A percentile compares a stretch with the other conserved stretches of the same genome.
Conservation (phyloP, 2,113 vertebrate species). For the Ariopsis seemanni region DNA sequence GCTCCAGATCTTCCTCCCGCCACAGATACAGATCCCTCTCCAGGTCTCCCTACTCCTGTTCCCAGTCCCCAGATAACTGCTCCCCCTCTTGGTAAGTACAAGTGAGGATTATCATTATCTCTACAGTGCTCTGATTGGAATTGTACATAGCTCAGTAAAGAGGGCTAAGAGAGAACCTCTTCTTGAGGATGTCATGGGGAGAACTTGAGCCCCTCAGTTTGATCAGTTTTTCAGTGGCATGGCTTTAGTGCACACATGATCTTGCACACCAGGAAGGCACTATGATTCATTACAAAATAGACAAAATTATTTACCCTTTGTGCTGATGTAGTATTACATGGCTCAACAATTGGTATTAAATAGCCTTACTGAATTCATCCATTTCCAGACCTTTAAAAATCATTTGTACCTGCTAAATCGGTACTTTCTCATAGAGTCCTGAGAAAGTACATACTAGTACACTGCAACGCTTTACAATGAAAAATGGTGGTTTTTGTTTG, state of each 20-base stretch:
- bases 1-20: constrained; percentile 85
- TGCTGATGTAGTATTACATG: not conserved
- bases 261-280: constrained; percentile 18
- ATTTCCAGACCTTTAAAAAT: not conserved
- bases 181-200: constrained; percentile 49
- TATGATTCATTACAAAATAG: not conserved
- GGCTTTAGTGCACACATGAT: constrained; percentile 21
- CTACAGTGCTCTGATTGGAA: not conserved
- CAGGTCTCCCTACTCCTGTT: constrained; percentile 82
- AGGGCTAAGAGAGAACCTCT: constrained; percentile 42
- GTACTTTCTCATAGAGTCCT: not conserved
- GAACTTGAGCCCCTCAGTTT: constrained; percentile 22
- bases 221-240: not conserved
- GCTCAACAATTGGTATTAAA: not conserved
- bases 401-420: not conserved
- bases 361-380: not conserved
- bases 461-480: not conserved
- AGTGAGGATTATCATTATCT: not conserved
- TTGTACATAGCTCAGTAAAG: constrained; percentile 40
- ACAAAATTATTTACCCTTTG: not conserved
- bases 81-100: constrained; percentile 85
- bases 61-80: constrained; percentile 87
- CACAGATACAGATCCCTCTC: constrained; percentile 83
- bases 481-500: not conserved
- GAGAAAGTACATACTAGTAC: not conserved